Base-by-base conservation (phyloP, 1,140 invertebrate species). In the Drosophila biarmipes region DNA sequence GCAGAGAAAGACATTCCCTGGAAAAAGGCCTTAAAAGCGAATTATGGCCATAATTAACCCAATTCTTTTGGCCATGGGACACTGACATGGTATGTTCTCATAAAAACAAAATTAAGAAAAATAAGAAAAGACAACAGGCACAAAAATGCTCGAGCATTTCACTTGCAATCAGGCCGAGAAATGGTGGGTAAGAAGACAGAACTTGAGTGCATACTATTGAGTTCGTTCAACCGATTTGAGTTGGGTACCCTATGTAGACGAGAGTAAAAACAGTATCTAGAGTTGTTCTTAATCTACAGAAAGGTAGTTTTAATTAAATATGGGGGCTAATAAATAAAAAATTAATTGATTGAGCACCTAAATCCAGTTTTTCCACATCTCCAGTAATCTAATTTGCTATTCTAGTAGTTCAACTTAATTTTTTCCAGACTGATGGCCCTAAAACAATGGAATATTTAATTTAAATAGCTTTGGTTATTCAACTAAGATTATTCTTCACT, bases 11-110 rank as follows among this genome's bases (percentile, higher is more conserved):
- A 57, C 21, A 53, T 58, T 85, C 63, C 53, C 59, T 73, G 69
- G 68, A 64, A 78, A 84, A 77, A 82, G 73, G 78, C 82, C 82
- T 86, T 87, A 82, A 87, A 87, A 54, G 80, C 78, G 69, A 86
- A 75, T 82, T 82, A 86, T 86, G 66, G 46, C 74, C 64, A 87
- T 49, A 78, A 87, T 86, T 86, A 86, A 86, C 82, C 82, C 82
- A 86, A 86, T 86, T 86, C 63, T 68, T 43, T 45, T 82, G 82
- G 78, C 78, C 73, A 57, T 73, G 78, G 58, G 64, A 71, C 67
- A 69, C 66, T 49, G 61, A 40, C 52, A 66, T 48, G 53, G 38
- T 27, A 49, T 45, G 46, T 48, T 68, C 62, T 38, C 82, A 76
- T 77, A 77, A 86, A 85, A 68, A 63, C 57, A 74, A 59, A 59